Base-by-base conservation (phyloP, 2,888 invertebrate species). In the Nymphalis urticae region DNA sequence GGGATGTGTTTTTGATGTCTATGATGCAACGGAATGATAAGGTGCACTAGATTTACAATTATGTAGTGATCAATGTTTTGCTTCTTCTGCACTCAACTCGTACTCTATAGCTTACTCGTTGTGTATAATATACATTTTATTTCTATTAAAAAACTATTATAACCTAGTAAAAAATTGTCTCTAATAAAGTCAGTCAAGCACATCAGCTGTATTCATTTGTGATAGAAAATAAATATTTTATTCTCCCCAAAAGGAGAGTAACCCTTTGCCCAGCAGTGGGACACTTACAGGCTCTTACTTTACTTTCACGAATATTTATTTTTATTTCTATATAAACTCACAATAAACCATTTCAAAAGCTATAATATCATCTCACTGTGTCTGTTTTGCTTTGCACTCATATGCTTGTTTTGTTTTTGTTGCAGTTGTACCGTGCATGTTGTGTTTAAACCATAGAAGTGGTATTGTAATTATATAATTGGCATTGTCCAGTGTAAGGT, bases 371-470 rank as follows among this genome's bases (percentile, higher is more conserved):
- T 42, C 24, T 27, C 54, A 64, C 63, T 59, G 27, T 62, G 10
- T 62, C 5, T 42, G 24, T 65, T 58, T 58, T 48, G 62, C 64
- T 67, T 51, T 66, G 71, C 72, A 75, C 69, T 72, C 78, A 83
- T 80, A 82, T 48, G 85, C 86, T 80, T 88, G 75, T 80, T 85
- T 62, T 81, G 86, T 85, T 92, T 93, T 87, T 93, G 94, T 93
- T 94, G 94, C 94, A 94, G 94, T 94, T 88, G 85, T 86, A 89
- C 89, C 90, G 92, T 90, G 94, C 94, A 94, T 94, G 94, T 92
- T 89, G 84, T 90, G 87, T 89, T 85, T 83, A 79, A 82, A 85
- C 84, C 84, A 82, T 89, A 91, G 88, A 86, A 88, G 88, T 88
- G 87, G 86, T 89, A 86, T 89, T 82, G 87, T 91, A 85, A 86